Percentiles rank a stretch among this genome's conserved stretches.
Evolutionary conservation across 37 sponge, comb jelly and placozoan species (phyloP).

Genomic region (Oopsacas minuta): DNA sequence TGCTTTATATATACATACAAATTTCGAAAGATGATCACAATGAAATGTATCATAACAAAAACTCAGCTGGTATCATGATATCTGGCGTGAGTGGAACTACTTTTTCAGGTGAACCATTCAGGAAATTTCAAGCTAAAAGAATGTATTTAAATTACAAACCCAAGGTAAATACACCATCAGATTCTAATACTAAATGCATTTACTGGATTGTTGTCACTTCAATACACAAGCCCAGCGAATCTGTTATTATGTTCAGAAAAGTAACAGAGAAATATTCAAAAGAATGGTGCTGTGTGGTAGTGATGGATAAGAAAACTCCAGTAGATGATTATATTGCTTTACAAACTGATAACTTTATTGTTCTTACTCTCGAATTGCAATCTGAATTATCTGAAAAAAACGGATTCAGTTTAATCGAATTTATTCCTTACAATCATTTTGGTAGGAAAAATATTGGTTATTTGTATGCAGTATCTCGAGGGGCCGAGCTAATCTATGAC

Average conservation of each 20-base stretch:
- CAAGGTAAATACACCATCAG: neutral
- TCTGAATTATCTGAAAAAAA: neutral
- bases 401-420: slow-evolving; percentile 18
- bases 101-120: slow-evolving; percentile 26
- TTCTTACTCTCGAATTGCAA: slow-evolving; percentile 27
- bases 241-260: slow-evolving; percentile 23
- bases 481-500: slow-evolving; percentile 45
- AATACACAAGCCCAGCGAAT: slow-evolving; percentile 25
- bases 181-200: slow-evolving; percentile 11
- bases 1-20: neutral
- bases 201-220: slow-evolving; percentile 43
- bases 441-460: slow-evolving; percentile 51
- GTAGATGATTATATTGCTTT: slow-evolving; percentile 19
- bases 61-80: neutral
- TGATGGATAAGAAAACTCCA: slow-evolving; percentile 33
- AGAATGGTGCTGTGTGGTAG: slow-evolving; percentile 40
- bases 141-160: neutral
- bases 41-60: no score
- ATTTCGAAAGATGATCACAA: neutral
- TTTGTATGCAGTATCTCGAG: slow-evolving; percentile 38
- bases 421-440: slow-evolving; percentile 34
- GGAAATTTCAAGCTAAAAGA: slow-evolving; percentile 17
- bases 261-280: slow-evolving; percentile 1
- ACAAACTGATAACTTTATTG: slow-evolving; percentile 24
- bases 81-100: slow-evolving; percentile 15